phyloP scores from a whole-genome alignment of 2,888 invertebrate species.

The Phania funesta region DNA sequence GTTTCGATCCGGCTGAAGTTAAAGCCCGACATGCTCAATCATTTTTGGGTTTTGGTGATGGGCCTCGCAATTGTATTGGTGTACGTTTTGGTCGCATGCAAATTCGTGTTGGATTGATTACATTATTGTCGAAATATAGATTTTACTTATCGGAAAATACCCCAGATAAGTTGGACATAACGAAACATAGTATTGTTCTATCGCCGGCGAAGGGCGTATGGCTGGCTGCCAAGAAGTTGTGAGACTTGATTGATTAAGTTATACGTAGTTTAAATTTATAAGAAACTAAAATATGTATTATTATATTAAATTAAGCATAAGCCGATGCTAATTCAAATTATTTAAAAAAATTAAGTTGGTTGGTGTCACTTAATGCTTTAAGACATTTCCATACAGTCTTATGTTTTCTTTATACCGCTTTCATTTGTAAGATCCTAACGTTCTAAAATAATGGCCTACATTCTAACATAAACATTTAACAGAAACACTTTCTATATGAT shows the following conservation, averaged over 20 bases:
- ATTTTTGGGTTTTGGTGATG: slow-evolving; percentile 79
- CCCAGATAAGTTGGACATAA: slow-evolving; percentile 64
- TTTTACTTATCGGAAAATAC: slow-evolving; percentile 68
- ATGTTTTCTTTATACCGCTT: no score
- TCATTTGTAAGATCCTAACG: no score
- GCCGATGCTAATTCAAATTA: no score
- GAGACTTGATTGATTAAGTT: background rate
- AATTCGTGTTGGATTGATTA: slow-evolving; percentile 73
- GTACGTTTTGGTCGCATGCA: slow-evolving; percentile 75
- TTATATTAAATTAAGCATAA: no score
- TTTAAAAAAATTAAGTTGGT: no score
- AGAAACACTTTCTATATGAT: no score
- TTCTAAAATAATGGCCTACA: no score
- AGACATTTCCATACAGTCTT: no score
- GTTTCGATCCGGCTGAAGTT: slow-evolving; percentile 76
- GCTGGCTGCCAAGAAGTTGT: slow-evolving; percentile 67
- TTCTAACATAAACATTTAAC: no score
- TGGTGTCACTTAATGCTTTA: no score
- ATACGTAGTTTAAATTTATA: no score
- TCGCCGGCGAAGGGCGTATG: slow-evolving; percentile 68
- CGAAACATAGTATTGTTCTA: slow-evolving; percentile 55
- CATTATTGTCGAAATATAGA: slow-evolving; percentile 70
- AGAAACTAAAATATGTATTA: no score
- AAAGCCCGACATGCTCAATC: slow-evolving; percentile 73
- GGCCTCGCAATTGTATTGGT: slow-evolving; percentile 76